Conservation (phyloP, 2,113 vertebrate species). For the Indri indri region DNA sequence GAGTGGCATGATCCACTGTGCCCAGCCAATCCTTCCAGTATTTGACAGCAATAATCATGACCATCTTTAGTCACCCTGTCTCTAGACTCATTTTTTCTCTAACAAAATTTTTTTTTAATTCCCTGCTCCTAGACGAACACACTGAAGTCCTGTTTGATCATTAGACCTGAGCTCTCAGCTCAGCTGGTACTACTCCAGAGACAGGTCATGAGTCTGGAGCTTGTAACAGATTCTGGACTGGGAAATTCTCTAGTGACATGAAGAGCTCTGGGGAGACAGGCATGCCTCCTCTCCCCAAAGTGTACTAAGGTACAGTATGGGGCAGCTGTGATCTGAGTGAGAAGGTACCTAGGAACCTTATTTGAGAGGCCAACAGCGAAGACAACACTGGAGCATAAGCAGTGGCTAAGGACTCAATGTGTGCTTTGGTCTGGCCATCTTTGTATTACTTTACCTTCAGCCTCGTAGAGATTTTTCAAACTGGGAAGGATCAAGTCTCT, state of each 20-base stretch:
- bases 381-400: neutral
- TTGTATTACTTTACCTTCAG: neutral
- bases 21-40: neutral
- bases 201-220: neutral
- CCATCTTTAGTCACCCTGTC: neutral
- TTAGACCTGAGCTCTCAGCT: neutral
- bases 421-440: neutral
- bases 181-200: neutral
- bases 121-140: neutral
- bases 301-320: neutral
- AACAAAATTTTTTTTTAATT: neutral
- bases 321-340: neutral
- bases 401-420: neutral
- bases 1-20: too few relatives aligned
- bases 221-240: neutral
- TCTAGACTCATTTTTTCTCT: neutral
- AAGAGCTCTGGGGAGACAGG: neutral
- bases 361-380: neutral
- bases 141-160: neutral
- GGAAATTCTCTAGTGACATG: neutral
- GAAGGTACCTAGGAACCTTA: neutral
- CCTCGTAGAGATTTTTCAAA: neutral
- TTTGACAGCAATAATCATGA: slow-evolving; percentile 14
- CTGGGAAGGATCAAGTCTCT: neutral
- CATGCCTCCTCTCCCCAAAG: neutral